Evolutionary conservation across 2,113 vertebrate species (phyloP).

Genomic region (Trinectes maculatus): DNA sequence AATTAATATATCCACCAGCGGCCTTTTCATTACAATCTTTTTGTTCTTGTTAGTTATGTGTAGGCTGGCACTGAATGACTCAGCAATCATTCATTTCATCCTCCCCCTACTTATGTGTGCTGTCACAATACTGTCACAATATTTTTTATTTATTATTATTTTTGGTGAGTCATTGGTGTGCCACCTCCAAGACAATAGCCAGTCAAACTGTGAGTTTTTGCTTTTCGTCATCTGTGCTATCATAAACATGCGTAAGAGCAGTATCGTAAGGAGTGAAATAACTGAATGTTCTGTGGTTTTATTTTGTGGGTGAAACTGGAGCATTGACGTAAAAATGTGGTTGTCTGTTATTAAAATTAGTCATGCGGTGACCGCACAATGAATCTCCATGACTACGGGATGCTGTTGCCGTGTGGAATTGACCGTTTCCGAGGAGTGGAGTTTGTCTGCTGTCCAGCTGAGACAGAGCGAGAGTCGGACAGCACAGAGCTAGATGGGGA

Average conservation of each 20-base stretch:
- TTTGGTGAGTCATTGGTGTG: neutral
- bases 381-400: slow-evolving; percentile 95
- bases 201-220: neutral
- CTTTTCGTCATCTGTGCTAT: neutral
- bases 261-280: neutral
- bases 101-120: neutral
- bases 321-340: too few species aligned
- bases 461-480: slow-evolving; percentile 85
- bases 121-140: neutral
- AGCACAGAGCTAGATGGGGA: slow-evolving; percentile 88
- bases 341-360: slow-evolving; percentile 59
- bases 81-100: slow-evolving; percentile 11
- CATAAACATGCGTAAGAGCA: too few species aligned
- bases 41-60: neutral
- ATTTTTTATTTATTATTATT: neutral
- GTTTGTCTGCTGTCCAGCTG: slow-evolving; percentile 94
- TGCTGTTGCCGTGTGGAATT: slow-evolving; percentile 96
- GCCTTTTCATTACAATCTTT: neutral
- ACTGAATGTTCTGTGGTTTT: neutral
- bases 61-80: slow-evolving; percentile 23
- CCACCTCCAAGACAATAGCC: neutral
- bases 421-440: slow-evolving; percentile 97
- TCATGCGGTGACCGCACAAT: slow-evolving; percentile 96
- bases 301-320: neutral
- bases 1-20: neutral